A percentile compares a stretch with the other conserved stretches of the same genome.
phyloP scores from a whole-genome alignment of 2,797 vertebrate species.

The Hippopotamyrus pictus region DNA sequence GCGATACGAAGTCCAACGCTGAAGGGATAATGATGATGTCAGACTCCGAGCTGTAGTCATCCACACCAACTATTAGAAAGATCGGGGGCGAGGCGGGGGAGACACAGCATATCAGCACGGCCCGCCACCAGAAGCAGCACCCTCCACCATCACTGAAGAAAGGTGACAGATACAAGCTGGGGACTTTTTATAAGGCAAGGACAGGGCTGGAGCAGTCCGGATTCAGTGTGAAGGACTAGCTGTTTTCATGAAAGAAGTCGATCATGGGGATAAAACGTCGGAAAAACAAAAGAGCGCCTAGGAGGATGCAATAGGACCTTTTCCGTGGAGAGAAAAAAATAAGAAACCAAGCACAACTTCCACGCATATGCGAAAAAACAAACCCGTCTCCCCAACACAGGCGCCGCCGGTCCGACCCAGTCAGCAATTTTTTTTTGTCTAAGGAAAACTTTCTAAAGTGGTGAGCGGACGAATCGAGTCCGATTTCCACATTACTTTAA shows the following conservation, averaged over 20 bases:
- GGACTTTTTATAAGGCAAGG: neutral
- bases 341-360: neutral
- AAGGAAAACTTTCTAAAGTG: neutral
- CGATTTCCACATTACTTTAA: neutral
- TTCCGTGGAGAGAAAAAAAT: neutral
- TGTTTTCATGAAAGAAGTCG: neutral
- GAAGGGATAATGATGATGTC: conserved; percentile 83
- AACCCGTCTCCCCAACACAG: neutral
- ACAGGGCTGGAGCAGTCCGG: neutral
- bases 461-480: neutral
- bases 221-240: neutral
- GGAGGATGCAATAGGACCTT: neutral
- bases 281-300: neutral
- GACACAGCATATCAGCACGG: conserved; percentile 62
- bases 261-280: neutral
- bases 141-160: conserved; percentile 1
- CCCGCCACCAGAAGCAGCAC: conserved; percentile 43
- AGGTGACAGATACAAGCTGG: neutral
- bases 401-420: neutral
- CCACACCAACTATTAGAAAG: conserved; percentile 83
- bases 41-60: conserved; percentile 87
- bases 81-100: conserved; percentile 52
- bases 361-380: neutral
- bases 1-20: conserved; percentile 86
- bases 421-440: neutral